Evolutionary conservation across 2,888 invertebrate genomes (phyloP), one percentile per base, ranked within the genome.

Genomic region (Ormyrus pomaceus): DNA sequence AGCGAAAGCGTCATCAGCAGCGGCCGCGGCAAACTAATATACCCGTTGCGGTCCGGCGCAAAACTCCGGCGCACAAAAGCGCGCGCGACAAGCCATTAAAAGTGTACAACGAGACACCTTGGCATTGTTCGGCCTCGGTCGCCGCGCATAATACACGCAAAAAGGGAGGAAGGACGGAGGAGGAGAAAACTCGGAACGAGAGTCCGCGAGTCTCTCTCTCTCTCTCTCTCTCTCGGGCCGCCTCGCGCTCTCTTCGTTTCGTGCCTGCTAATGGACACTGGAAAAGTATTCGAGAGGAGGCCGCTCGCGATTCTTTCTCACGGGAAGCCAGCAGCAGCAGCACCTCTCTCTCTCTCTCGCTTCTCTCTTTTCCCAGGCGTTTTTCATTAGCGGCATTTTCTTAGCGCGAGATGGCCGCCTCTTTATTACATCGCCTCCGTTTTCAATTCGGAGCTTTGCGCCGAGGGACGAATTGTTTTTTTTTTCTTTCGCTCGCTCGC

Each of bases 291-390:
- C 69, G 34, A 68, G 34, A 68, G 59, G 56, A 48, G 62, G 71
- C 51, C n/a, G 50, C 61, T 46, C 58, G 71, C 55, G 59, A 72
- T 78, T 68, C 73, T 74, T 76, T 79, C 79, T 73, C 79, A 74
- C 73, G 79, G 53, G 0, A 34, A 34, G 34, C 34, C 34, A 4
- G 34, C n/a, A 5, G 34, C 53, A n/a, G n/a, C 10, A n/a, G 2
- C 9, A 10, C 45, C 34, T 55, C 68, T 68, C 65, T 50, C 70
- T 55, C 73, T 73, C 59, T 62, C 56, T 65, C 65, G 0, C 11
- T 2, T 19, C 7, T 51, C 56, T 45, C n/a, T 72, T 65, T 77
- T 65, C 65, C 58, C 53, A 65, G 46, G 45, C 62, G 46, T 73
- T 79, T 69, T 79, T 73, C 69, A 78, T 78, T 66, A 73, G 55